Percentiles rank a stretch among this genome's conserved stretches.
Conservation (phyloP, 2,888 invertebrate species). For the Ariolimax columbianus region DNA sequence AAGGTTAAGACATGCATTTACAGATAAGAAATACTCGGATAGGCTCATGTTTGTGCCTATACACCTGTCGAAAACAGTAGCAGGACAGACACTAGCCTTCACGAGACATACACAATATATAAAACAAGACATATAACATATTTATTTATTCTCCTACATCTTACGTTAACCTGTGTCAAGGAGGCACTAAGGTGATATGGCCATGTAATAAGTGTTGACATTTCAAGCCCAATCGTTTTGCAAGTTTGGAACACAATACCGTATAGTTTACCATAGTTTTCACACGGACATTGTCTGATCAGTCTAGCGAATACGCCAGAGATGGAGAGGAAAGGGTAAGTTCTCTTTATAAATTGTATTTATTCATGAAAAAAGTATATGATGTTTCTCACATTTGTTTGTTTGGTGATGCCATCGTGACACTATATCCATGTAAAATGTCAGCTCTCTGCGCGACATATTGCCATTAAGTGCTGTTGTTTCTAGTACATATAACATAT, state of each 20-base stretch:
- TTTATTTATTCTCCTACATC: background rate
- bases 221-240: background rate
- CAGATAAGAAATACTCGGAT: too few relatives aligned
- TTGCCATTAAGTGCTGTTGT: too few relatives aligned
- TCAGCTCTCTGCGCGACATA: too few relatives aligned
- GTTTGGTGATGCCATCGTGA: background rate
- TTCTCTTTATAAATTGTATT: background rate
- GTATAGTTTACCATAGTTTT: background rate
- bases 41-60: too few relatives aligned
- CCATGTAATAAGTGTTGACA: background rate
- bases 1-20: too few relatives aligned
- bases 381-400: background rate
- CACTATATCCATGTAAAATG: too few relatives aligned
- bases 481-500: too few relatives aligned
- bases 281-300: background rate
- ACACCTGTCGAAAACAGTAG: too few relatives aligned
- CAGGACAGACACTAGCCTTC: too few relatives aligned
- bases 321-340: constrained; percentile 28
- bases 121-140: background rate
- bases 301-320: background rate
- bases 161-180: background rate
- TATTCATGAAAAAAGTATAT: background rate
- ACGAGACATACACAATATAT: too few relatives aligned
- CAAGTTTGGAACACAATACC: background rate
- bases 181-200: background rate